These are phyloP conservation scores for Brachirus orientalis DNA, from an alignment of 2,113 vertebrate species.

Conservation along the genomic window DNA sequence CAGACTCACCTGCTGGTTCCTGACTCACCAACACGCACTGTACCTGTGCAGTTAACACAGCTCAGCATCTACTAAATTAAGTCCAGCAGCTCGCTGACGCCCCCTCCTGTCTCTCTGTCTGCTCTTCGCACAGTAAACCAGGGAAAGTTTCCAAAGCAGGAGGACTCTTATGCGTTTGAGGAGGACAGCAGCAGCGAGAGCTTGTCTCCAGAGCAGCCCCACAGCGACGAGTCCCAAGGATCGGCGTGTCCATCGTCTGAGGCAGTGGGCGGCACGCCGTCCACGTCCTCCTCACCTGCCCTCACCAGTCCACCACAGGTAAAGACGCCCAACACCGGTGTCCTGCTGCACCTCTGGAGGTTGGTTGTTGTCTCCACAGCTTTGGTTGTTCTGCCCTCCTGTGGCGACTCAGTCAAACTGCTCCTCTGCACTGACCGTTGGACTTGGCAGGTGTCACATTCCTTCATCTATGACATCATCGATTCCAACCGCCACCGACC, in stretches of 20 bases:
- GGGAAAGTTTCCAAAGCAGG: constrained; percentile 86
- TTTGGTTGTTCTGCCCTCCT: constrained; percentile 45
- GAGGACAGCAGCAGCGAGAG: constrained; percentile 96
- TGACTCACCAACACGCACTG: too few species aligned
- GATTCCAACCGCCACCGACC: constrained; percentile 14
- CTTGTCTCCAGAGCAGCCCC: constrained; percentile 89
- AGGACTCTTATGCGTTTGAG: constrained; percentile 93
- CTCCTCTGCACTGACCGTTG: constrained; percentile 59
- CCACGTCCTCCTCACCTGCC: constrained; percentile 73
- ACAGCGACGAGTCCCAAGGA: constrained; percentile 87
- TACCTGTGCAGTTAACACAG: too few species aligned
- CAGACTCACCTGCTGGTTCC: too few species aligned
- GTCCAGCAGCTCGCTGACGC: background rate
- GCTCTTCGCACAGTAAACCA: constrained; percentile 82
- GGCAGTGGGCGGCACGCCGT: constrained; percentile 75
- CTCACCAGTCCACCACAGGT: constrained; percentile 83
- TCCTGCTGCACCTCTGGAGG: too few species aligned
- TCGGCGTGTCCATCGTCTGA: constrained; percentile 80
- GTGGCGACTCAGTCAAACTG: constrained; percentile 43
- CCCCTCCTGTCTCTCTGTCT: background rate
- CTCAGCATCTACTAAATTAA: too few species aligned
- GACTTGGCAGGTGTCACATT: too few species aligned
- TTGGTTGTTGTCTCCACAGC: background rate
- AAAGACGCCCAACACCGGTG: constrained; percentile 15
- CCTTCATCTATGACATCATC: constrained; percentile 13